Percentiles rank a stretch among this genome's conserved stretches.
Conservation (phyloP, 2,888 invertebrate species). For the Sialis fuliginosa region DNA sequence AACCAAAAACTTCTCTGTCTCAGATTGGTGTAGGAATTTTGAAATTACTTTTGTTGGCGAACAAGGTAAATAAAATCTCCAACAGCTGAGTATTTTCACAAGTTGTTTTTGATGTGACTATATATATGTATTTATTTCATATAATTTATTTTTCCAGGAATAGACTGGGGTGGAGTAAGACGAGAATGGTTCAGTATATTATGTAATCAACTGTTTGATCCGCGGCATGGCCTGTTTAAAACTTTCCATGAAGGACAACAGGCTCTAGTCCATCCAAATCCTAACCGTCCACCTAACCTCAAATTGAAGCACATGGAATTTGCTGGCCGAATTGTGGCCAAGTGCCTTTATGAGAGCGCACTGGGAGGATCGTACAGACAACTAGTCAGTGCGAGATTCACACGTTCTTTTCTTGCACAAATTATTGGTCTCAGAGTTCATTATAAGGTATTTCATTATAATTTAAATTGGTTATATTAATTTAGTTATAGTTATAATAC, state of each 20-base stretch:
- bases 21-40: conserved; percentile 89
- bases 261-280: conserved; percentile 81
- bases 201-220: conserved; percentile 74
- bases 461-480: neutral
- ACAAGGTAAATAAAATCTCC: conserved; percentile 43
- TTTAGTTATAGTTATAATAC: neutral
- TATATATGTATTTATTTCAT: neutral
- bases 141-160: conserved; percentile 33
- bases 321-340: conserved; percentile 85
- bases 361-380: conserved; percentile 78
- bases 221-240: conserved; percentile 63
- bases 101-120: neutral
- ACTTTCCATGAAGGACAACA: conserved; percentile 75
- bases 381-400: conserved; percentile 76
- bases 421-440: conserved; percentile 84
- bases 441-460: conserved; percentile 49
- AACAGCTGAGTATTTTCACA: neutral
- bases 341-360: conserved; percentile 86
- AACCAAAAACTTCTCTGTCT: conserved; percentile 66
- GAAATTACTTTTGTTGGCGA: conserved; percentile 89
- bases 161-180: conserved; percentile 87
- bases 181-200: conserved; percentile 90
- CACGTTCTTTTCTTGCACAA: conserved; percentile 84
- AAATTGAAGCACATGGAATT: conserved; percentile 84
- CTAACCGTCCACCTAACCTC: conserved; percentile 51